Evolutionary conservation across 2,888 invertebrate species (phyloP).

Genomic region (Nomada hirtipes): DNA sequence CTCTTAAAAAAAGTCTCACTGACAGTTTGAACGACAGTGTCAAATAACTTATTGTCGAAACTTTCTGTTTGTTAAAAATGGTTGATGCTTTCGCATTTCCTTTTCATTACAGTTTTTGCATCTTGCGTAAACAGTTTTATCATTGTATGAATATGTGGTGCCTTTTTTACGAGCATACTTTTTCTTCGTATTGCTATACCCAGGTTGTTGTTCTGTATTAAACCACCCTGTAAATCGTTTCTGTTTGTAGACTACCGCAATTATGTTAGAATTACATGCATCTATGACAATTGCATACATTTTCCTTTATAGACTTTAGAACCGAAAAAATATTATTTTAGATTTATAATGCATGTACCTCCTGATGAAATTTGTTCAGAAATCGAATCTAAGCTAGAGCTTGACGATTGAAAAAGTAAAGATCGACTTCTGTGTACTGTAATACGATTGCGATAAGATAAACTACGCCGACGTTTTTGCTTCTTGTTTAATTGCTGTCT

Average conservation of each 20-base stretch:
- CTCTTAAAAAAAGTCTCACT: not conserved
- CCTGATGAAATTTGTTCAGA: constrained; percentile 24
- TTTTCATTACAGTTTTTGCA: not conserved
- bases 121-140: constrained; percentile 15
- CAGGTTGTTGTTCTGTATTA: constrained; percentile 15
- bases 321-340: not conserved
- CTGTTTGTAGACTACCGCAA: constrained; percentile 38
- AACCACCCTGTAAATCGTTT: constrained; percentile 19
- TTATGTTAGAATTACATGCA: constrained; percentile 3
- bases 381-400: constrained; percentile 69
- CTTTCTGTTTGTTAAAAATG: constrained; percentile 14
- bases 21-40: not conserved
- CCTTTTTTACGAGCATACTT: constrained; percentile 22
- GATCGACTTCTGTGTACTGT: constrained; percentile 69
- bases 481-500: constrained; percentile 56
- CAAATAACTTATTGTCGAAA: constrained; percentile 5
- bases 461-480: constrained; percentile 72
- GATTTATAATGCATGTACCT: constrained; percentile 39
- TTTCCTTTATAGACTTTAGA: not conserved
- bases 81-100: not conserved
- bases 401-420: constrained; percentile 67
- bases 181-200: constrained; percentile 19
- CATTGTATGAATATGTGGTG: not conserved
- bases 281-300: not conserved
- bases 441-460: constrained; percentile 75